Evolutionary conservation across 2,113 vertebrate genomes (phyloP).

Genomic region (Orientallactaga bullata): DNA sequence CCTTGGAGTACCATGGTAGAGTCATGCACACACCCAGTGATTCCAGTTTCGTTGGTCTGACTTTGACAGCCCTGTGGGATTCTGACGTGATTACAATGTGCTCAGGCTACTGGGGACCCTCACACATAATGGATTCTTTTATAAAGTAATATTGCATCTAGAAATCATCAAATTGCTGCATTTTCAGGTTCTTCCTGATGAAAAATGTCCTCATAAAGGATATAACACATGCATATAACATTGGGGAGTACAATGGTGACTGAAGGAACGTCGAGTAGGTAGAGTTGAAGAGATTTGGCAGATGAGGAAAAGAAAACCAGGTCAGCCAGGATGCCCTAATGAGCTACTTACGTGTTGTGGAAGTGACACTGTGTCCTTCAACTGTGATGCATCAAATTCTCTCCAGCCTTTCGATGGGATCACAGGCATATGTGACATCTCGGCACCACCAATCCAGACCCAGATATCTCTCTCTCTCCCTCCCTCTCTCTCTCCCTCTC

Average conservation of each 20-base stretch:
- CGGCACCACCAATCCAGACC: not conserved
- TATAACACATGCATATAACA: not conserved
- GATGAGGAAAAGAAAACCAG: not conserved
- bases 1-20: not conserved
- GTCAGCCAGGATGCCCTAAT: not conserved
- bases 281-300: not conserved
- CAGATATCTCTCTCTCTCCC: too few species aligned
- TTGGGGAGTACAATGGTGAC: not conserved
- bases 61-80: not conserved
- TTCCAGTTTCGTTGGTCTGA: not conserved
- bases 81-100: not conserved
- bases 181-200: slow-evolving; percentile 1
- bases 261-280: not conserved
- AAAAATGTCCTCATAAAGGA: not conserved
- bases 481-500: too few species aligned
- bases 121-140: not conserved
- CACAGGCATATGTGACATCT: not conserved
- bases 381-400: not conserved
- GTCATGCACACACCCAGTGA: not conserved
- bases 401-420: too few species aligned
- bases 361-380: not conserved
- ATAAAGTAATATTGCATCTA: not conserved
- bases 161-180: too few species aligned
- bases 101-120: too few species aligned
- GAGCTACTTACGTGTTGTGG: not conserved